Percentiles rank a stretch among this genome's conserved stretches.
Evolutionary conservation across 1,140 invertebrate species (phyloP).

Genomic region (Philaenus spumarius): DNA sequence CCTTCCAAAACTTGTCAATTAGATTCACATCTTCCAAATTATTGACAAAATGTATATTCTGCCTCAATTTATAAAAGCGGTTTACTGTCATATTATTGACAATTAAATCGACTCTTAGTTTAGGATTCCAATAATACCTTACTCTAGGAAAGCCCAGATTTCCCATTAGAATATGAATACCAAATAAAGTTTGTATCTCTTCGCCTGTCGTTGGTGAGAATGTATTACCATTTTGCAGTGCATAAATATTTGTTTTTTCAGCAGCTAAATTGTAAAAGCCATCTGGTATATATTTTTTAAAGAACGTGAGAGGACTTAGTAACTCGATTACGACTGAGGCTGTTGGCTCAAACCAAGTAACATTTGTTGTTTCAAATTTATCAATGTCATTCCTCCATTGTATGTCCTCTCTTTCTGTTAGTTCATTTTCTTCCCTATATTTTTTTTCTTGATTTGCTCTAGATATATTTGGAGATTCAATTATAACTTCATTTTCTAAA

Average conservation of each 20-base stretch:
- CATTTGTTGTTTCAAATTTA: constrained; percentile 1
- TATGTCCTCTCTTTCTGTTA: no score
- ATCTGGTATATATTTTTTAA: constrained; percentile 1
- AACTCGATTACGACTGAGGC: background rate
- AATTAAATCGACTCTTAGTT: constrained; percentile 12
- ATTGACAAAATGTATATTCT: constrained; percentile 10
- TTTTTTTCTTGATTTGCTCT: no score
- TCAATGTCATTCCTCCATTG: no score
- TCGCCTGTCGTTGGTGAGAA: background rate
- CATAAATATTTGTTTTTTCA: constrained; percentile 8
- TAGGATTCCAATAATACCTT: constrained; percentile 11
- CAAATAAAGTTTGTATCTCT: no score
- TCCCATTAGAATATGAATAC: constrained; percentile 12
- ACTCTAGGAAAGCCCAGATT: constrained; percentile 11
- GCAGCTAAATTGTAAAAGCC: background rate
- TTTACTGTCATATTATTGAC: constrained; percentile 9
- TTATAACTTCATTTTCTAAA: no score
- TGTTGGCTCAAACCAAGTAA: constrained; percentile 2
- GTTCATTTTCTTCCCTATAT: no score
- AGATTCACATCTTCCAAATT: no score
- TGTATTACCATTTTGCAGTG: background rate
- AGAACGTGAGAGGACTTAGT: background rate
- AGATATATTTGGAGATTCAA: no score
- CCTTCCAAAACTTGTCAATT: constrained; percentile 12
- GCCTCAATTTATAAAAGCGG: constrained; percentile 8